These are phyloP conservation scores for Psettodes erumei DNA, from an alignment of 2,113 vertebrate species.

Conservation along the genomic window DNA sequence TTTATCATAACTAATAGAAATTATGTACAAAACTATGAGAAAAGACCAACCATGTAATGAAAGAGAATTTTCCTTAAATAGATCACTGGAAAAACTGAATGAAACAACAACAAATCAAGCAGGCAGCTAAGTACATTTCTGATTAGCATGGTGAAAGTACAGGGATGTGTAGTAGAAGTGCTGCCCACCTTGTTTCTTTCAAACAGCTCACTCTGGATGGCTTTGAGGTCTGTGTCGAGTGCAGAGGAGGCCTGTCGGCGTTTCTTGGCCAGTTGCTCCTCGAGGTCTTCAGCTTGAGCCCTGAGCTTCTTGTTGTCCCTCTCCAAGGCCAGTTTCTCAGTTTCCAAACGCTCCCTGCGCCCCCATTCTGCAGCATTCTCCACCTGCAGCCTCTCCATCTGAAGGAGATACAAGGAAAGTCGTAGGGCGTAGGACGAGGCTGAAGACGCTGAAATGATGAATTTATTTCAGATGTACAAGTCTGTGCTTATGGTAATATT, in stretches of 20 bases:
- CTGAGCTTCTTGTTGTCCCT: slow-evolving; percentile 97
- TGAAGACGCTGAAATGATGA: no score
- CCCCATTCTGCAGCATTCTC: slow-evolving; percentile 97
- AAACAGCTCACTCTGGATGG: slow-evolving; percentile 92
- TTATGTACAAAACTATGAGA: neutral
- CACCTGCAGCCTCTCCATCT: slow-evolving; percentile 97
- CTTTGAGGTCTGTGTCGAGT: slow-evolving; percentile 93
- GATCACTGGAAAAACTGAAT: neutral
- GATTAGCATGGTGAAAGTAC: neutral
- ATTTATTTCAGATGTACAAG: no score
- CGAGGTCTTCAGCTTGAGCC: slow-evolving; percentile 93
- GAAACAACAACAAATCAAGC: neutral
- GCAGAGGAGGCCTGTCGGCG: slow-evolving; percentile 91
- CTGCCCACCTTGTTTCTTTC: slow-evolving; percentile 95
- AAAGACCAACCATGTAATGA: neutral
- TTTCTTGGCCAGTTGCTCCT: slow-evolving; percentile 92
- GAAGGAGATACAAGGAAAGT: slow-evolving; percentile 2
- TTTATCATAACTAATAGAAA: neutral
- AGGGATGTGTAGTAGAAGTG: neutral
- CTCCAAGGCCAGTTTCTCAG: slow-evolving; percentile 95
- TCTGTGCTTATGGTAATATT: no score
- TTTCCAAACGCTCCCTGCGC: slow-evolving; percentile 93
- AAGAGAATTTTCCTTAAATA: no score
- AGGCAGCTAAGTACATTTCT: neutral
- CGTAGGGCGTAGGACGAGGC: no score